Conservation (phyloP, 1,140 invertebrate genomes). For the Hycleus cichorii region DNA sequence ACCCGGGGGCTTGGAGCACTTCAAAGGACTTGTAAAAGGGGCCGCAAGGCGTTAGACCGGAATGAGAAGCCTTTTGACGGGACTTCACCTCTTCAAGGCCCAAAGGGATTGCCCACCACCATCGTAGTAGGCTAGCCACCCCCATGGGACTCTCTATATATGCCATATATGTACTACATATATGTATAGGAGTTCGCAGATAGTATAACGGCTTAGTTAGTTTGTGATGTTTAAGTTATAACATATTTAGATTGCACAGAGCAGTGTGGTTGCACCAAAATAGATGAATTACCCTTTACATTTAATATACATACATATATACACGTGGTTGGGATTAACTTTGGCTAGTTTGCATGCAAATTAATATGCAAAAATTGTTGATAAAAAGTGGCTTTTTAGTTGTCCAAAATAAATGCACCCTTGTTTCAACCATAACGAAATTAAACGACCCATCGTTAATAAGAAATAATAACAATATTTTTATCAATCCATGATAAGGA, state of each 20-base stretch:
- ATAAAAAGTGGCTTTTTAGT: neutral
- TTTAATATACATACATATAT: constrained; percentile 6
- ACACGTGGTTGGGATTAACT: constrained; percentile 10
- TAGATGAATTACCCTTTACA: constrained; percentile 9
- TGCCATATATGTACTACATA: too few species aligned
- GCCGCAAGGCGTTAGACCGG: constrained; percentile 20
- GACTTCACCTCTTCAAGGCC: constrained; percentile 3
- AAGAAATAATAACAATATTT: too few species aligned
- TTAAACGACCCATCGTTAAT: too few species aligned
- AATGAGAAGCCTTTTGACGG: constrained; percentile 21
- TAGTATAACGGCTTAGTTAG: constrained; percentile 11
- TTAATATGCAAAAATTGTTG: constrained; percentile 4
- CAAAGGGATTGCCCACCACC: constrained; percentile 9
- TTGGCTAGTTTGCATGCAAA: constrained; percentile 14
- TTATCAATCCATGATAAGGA: too few species aligned
- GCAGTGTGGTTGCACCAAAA: constrained; percentile 5
- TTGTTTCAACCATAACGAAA: too few species aligned
- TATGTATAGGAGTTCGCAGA: too few species aligned
- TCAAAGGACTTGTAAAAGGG: constrained; percentile 24
- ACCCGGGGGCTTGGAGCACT: constrained; percentile 23
- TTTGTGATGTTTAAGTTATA: constrained; percentile 27
- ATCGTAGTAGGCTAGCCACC: neutral
- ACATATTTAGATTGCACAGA: constrained; percentile 18
- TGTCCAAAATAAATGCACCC: too few species aligned
- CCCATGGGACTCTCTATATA: too few species aligned